A percentile compares a stretch with the other conserved stretches of the same genome.
Conservation (phyloP, 2,888 invertebrate species). For the Lepidonotus clava region DNA sequence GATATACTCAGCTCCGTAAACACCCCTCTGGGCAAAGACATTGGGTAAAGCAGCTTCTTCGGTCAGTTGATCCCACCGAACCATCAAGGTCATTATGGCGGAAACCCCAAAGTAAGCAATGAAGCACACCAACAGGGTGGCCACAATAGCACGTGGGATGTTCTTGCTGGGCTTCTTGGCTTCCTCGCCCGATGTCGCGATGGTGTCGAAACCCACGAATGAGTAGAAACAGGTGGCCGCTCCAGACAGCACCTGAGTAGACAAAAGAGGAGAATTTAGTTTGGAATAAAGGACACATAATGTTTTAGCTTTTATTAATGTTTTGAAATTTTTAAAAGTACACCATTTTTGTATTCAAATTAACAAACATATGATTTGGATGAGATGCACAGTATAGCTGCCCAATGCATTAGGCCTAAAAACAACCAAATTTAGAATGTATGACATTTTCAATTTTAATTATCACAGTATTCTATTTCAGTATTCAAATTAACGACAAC, state of each 20-base stretch:
- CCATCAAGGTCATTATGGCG: slow-evolving; percentile 73
- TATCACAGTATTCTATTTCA: too few relatives aligned
- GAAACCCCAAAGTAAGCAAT: slow-evolving; percentile 75
- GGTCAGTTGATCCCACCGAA: slow-evolving; percentile 69
- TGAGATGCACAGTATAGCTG: too few relatives aligned
- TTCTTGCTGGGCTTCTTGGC: slow-evolving; percentile 61
- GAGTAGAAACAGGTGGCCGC: slow-evolving; percentile 65
- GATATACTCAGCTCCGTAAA: slow-evolving; percentile 64
- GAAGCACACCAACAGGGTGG: slow-evolving; percentile 69
- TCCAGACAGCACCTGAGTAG: slow-evolving; percentile 60
- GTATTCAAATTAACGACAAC: too few relatives aligned
- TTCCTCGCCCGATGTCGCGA: slow-evolving; percentile 65
- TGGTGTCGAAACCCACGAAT: slow-evolving; percentile 65
- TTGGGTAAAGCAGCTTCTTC: slow-evolving; percentile 70
- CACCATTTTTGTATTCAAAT: too few relatives aligned
- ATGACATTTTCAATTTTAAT: too few relatives aligned
- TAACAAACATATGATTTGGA: too few relatives aligned
- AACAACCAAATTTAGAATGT: too few relatives aligned
- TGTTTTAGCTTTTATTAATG: too few relatives aligned
- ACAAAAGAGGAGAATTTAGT: background rate
- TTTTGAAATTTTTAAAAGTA: too few relatives aligned
- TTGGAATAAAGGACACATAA: too few relatives aligned
- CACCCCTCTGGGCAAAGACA: slow-evolving; percentile 70
- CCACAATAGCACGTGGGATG: slow-evolving; percentile 63
- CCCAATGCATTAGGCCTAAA: too few relatives aligned